Evolutionary conservation across 1,140 invertebrate genomes (phyloP).

Genomic region (Drosophila bifasciata): DNA sequence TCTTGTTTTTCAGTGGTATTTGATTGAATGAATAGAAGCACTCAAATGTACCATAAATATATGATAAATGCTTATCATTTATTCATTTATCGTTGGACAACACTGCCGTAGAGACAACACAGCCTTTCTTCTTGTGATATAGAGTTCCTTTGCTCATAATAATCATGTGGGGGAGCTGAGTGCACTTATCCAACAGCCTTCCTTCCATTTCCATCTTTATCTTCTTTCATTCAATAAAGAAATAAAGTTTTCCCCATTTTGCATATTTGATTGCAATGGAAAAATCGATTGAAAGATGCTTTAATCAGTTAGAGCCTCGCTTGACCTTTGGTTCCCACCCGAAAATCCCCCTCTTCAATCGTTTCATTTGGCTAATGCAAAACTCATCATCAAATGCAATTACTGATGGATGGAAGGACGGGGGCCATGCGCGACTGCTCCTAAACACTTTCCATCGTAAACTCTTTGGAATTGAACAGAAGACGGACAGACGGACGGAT

Average conservation of each 20-base stretch:
- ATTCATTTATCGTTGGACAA: too few species aligned
- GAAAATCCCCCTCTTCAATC: neutral
- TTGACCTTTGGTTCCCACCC: slow-evolving; percentile 13
- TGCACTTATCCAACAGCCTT: too few species aligned
- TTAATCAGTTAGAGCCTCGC: slow-evolving; percentile 29
- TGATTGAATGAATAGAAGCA: neutral
- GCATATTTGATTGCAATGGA: neutral
- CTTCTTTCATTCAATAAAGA: neutral
- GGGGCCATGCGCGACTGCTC: slow-evolving; percentile 36
- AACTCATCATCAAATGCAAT: slow-evolving; percentile 31
- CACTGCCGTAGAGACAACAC: too few species aligned
- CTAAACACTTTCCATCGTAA: slow-evolving; percentile 55
- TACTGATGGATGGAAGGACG: slow-evolving; percentile 14
- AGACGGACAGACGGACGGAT: neutral
- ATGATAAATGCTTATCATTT: too few species aligned
- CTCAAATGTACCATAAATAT: too few species aligned
- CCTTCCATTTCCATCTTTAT: too few species aligned
- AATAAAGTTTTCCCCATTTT: slow-evolving; percentile 1
- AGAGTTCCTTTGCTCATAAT: too few species aligned
- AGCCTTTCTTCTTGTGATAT: too few species aligned
- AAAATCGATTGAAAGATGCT: slow-evolving; percentile 7
- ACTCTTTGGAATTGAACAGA: slow-evolving; percentile 42
- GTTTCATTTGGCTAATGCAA: slow-evolving; percentile 52
- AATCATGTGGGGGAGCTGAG: too few species aligned
- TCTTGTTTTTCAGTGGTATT: neutral